A percentile compares a stretch with the other conserved stretches of the same genome.
Evolutionary conservation across 2,797 vertebrate species (phyloP).

Genomic region (Diplodus sargus): DNA sequence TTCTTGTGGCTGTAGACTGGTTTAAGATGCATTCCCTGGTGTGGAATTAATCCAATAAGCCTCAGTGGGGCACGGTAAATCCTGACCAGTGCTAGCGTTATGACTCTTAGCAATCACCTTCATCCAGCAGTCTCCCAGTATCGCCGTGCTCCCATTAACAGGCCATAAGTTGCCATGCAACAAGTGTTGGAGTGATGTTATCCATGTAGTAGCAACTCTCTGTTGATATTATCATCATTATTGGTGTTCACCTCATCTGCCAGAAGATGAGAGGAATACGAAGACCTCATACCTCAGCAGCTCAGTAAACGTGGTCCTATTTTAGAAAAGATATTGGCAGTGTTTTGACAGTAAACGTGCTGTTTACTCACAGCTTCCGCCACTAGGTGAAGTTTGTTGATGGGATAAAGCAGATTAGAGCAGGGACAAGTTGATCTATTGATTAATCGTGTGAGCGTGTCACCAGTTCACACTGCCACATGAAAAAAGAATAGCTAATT

Average conservation of each 20-base stretch:
- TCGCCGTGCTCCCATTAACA: slow-evolving; percentile 46
- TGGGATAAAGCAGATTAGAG: slow-evolving; percentile 64
- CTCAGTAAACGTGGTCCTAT: slow-evolving; percentile 15
- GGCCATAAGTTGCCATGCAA: slow-evolving; percentile 19
- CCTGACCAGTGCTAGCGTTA: slow-evolving; percentile 47
- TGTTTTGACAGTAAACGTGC: slow-evolving; percentile 21
- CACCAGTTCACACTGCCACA: slow-evolving; percentile 27
- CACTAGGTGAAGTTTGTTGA: slow-evolving; percentile 52
- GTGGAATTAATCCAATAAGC: slow-evolving; percentile 73
- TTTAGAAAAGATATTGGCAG: slow-evolving; percentile 8
- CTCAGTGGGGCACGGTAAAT: slow-evolving; percentile 52
- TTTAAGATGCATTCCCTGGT: slow-evolving; percentile 49
- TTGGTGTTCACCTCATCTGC: slow-evolving; percentile 30
- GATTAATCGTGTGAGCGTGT: slow-evolving; percentile 49
- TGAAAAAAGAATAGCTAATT: slow-evolving; percentile 7
- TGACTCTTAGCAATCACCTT: slow-evolving; percentile 54
- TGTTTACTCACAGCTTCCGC: slow-evolving; percentile 18
- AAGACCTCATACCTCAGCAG: not conserved
- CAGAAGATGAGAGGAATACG: slow-evolving; percentile 16
- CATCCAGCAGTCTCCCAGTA: slow-evolving; percentile 36
- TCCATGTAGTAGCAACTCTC: slow-evolving; percentile 18
- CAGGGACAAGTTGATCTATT: slow-evolving; percentile 64
- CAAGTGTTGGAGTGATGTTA: slow-evolving; percentile 28
- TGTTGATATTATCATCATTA: slow-evolving; percentile 18
- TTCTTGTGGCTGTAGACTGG: slow-evolving; percentile 39